Base-by-base conservation (phyloP, 2,888 invertebrate genomes). In the Acleris laterana region DNA sequence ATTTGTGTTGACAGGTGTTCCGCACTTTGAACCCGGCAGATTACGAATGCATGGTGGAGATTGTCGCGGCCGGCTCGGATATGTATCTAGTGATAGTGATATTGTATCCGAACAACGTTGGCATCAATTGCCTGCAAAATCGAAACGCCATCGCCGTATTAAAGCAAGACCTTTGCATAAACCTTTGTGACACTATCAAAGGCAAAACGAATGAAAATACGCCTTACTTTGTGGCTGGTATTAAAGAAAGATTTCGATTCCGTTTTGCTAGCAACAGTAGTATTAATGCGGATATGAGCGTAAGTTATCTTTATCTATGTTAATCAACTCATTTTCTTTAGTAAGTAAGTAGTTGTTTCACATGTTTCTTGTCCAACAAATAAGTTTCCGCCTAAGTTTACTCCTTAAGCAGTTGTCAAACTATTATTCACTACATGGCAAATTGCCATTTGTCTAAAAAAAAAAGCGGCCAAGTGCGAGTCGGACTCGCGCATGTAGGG, bases 201-300 rank as follows among this genome's bases (percentile, higher is more conserved):
- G 72, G 73, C 5, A 77, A 72, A 6, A 60, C 65, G 3, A 56
- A 56, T 19, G 49, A 25, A 25, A 16, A 46, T 17, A 77, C 85
- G 0, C 74, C 76, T 0, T 88, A 88, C 64, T 87, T 80, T 61
- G 78, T 82, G 1, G 73, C 83, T 16, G 75, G 80, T 1, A 77
- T 85, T 1, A 76, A 53, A 56, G 78, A 79, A 11, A 80, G 81
- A 53, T 70, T 90, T 6, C 76, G 84, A 7, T 86, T 92, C 38
- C 77, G 81, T 32, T 92, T 88, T 62, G 64, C 85, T 38, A 89
- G 89, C 70, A 91, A 92, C 63, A 90, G 88, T 79, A 90, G 89
- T 66, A 79, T 90, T 25, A 92, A 91, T 71, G 66, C 81, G 3
- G 89, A 90, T 68, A 82, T 91, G 68, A 82, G 85, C 46, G 92